These are phyloP conservation scores for Typhlomys cinereus DNA, from an alignment of 2,113 vertebrate species.

Conservation along the genomic window DNA sequence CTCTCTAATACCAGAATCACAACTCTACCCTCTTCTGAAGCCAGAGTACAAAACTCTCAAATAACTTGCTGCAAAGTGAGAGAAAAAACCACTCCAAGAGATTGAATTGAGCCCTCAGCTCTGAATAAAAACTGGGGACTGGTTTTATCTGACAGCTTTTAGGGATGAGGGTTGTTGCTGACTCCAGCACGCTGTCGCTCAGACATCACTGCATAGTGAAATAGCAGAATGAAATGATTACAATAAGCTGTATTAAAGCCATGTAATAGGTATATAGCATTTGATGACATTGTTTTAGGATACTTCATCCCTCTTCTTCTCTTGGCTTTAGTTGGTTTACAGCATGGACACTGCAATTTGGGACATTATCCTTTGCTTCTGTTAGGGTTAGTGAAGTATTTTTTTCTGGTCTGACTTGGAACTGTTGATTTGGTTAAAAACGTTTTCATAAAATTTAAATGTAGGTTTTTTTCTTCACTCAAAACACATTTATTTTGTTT, in stretches of 20 bases:
- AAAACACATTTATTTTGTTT: neutral
- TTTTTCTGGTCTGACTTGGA: neutral
- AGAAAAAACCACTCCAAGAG: neutral
- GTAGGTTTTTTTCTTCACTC: neutral
- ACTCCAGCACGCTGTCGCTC: neutral
- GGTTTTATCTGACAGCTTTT: neutral
- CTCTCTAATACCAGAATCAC: neutral
- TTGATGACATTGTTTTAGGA: neutral
- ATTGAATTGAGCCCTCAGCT: too few species aligned
- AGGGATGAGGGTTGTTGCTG: neutral
- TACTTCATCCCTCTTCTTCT: neutral
- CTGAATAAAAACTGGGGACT: too few species aligned
- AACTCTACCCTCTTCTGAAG: neutral
- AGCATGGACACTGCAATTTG: neutral
- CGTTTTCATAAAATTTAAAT: neutral
- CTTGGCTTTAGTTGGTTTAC: neutral
- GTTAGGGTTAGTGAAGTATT: neutral
- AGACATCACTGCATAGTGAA: neutral
- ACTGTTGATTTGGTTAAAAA: conserved; percentile 1
- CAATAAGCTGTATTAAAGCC: neutral
- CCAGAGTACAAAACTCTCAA: neutral
- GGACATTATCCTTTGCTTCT: neutral
- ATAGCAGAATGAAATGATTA: neutral
- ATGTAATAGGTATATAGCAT: neutral
- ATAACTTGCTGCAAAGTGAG: neutral